Evolutionary conservation across 2,888 invertebrate species (phyloP).

Genomic region (Drosophila mimica): DNA sequence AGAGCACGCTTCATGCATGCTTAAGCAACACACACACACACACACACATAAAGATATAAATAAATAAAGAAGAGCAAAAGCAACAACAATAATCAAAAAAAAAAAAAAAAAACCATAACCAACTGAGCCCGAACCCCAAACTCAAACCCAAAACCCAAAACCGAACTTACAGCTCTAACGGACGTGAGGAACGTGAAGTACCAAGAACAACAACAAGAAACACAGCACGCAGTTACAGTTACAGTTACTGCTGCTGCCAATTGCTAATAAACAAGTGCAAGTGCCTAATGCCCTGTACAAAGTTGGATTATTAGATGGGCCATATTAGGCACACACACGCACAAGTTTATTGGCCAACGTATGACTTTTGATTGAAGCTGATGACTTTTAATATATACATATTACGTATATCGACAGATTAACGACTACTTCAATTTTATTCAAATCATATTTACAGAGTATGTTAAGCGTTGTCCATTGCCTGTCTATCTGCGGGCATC

Average conservation of each 20-base stretch:
- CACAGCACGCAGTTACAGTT: conserved; percentile 48
- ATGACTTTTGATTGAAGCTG: not conserved
- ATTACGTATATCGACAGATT: not conserved
- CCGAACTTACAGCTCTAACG: conserved; percentile 31
- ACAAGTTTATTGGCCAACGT: not conserved
- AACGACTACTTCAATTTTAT: not conserved
- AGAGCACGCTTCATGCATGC: conserved; percentile 72
- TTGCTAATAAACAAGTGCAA: conserved; percentile 54
- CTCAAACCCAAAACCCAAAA: conserved; percentile 16
- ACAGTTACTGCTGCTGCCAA: conserved; percentile 45
- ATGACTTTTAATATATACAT: not conserved
- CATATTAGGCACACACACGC: not conserved
- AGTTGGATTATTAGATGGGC: not conserved
- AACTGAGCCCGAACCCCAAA: conserved; percentile 39
- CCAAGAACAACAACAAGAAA: conserved; percentile 8
- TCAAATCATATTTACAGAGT: conserved; percentile 1
- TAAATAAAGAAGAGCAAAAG: conserved; percentile 3
- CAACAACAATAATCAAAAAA: not conserved
- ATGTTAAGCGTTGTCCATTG: conserved; percentile 7
- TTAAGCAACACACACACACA: conserved; percentile 51
- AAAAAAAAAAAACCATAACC: conserved; percentile 24
- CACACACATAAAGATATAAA: conserved; percentile 19
- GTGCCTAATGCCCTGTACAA: conserved; percentile 43
- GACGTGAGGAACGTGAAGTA: conserved; percentile 31
- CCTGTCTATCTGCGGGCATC: not conserved